These are phyloP conservation scores for Brachyistius frenatus DNA, from an alignment of 2,113 vertebrate genomes.

Conservation along the genomic window DNA sequence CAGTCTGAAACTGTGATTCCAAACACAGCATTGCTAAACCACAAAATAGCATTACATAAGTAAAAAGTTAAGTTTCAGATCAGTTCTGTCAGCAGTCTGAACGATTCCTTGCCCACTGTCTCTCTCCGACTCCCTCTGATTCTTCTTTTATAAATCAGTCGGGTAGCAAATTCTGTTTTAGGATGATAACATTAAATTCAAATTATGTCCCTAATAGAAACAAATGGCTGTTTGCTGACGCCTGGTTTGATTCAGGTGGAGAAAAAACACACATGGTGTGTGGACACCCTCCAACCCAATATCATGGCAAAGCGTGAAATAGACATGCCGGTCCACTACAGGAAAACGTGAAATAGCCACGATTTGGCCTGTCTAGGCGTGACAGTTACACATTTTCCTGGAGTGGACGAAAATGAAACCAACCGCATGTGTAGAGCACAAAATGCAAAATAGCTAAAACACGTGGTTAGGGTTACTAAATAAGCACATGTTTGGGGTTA, in stretches of 20 bases:
- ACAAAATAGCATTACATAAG: constrained; percentile 36
- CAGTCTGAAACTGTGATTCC: not conserved
- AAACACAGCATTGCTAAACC: constrained; percentile 20
- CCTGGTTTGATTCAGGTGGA: not conserved
- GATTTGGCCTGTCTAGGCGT: too few relatives aligned
- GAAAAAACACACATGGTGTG: too few relatives aligned
- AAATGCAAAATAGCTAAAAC: too few relatives aligned
- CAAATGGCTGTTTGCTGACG: constrained; percentile 3
- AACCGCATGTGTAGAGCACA: too few relatives aligned
- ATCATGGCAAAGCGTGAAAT: too few relatives aligned
- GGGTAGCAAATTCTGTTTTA: constrained; percentile 11
- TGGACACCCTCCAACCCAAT: too few relatives aligned
- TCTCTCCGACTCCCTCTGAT: not conserved
- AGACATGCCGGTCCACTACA: too few relatives aligned
- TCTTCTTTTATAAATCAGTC: constrained; percentile 16
- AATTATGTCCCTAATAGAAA: not conserved
- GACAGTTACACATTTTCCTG: too few relatives aligned
- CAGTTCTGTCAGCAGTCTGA: constrained; percentile 23
- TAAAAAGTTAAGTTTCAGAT: constrained; percentile 38
- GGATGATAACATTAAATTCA: not conserved
- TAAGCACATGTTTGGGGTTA: too few relatives aligned
- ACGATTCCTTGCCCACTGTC: not conserved
- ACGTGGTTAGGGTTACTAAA: too few relatives aligned
- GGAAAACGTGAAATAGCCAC: too few relatives aligned
- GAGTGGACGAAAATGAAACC: too few relatives aligned